phyloP scores from a whole-genome alignment of 2,797 vertebrate species.

The Delichon dasypus region DNA sequence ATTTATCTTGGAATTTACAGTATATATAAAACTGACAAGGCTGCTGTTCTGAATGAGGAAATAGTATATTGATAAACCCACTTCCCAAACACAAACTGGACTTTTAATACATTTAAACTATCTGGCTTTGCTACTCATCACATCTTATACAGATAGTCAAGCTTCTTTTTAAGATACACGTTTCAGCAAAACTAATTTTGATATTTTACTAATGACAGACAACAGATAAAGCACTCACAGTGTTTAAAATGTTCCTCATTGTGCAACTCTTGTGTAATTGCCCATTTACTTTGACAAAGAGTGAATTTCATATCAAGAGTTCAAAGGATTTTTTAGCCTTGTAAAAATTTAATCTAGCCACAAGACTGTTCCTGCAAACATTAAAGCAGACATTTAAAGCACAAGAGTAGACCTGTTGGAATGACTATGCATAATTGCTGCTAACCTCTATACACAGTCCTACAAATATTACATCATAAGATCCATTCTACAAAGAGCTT shows the following conservation, averaged over 20 bases:
- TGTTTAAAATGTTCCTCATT: constrained; percentile 2
- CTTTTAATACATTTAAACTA: neutral
- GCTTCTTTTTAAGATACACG: neutral
- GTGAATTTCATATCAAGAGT: constrained; percentile 30
- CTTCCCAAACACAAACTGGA: neutral
- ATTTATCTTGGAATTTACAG: neutral
- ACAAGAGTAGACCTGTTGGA: constrained; percentile 56
- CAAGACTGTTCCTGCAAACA: constrained; percentile 41
- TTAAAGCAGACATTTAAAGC: constrained; percentile 45
- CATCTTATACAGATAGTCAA: neutral
- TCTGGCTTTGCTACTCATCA: neutral
- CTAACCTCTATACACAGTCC: neutral
- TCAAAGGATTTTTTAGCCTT: constrained; percentile 37
- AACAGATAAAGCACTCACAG: neutral
- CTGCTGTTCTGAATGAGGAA: neutral
- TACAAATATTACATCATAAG: neutral
- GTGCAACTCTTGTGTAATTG: constrained; percentile 26
- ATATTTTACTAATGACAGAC: constrained; percentile 24
- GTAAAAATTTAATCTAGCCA: constrained; percentile 38
- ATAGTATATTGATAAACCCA: neutral
- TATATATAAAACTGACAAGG: neutral
- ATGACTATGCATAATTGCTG: constrained; percentile 18
- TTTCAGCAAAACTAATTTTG: constrained; percentile 36
- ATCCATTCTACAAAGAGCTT: neutral
- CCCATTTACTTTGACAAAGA: constrained; percentile 14